Percentiles rank a stretch among this genome's conserved stretches.
These are phyloP conservation scores for Proisotoma minuta DNA, from an alignment of 2,888 invertebrate genomes.

Conservation along the genomic window DNA sequence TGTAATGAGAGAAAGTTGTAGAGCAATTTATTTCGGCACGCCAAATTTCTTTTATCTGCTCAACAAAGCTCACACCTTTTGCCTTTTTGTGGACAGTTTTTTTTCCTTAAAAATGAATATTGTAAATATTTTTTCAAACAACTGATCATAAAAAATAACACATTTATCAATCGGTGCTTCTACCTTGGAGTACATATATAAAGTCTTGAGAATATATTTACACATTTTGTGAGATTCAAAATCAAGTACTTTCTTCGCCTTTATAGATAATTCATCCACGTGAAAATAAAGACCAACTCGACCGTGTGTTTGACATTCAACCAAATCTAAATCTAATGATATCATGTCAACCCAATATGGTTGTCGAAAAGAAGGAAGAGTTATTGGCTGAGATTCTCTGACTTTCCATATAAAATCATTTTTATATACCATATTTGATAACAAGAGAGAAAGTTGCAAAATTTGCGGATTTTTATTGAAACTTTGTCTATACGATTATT, in stretches of 20 bases:
- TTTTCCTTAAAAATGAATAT: no score
- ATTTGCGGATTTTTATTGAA: slow-evolving; percentile 19
- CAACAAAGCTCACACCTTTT: no score
- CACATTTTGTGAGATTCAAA: no score
- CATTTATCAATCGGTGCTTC: no score
- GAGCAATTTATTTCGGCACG: not conserved
- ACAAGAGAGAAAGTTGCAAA: slow-evolving; percentile 13
- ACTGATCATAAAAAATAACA: no score
- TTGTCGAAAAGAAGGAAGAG: not conserved
- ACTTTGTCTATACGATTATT: slow-evolving; percentile 15
- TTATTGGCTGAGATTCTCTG: slow-evolving; percentile 7
- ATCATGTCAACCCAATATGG: slow-evolving; percentile 15
- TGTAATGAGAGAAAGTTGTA: no score
- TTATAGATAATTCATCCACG: no score
- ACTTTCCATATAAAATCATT: not conserved
- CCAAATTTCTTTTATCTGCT: not conserved
- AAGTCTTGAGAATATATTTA: no score
- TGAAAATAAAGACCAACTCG: slow-evolving; percentile 12
- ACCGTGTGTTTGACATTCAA: slow-evolving; percentile 11
- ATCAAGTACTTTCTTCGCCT: no score
- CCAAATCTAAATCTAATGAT: slow-evolving; percentile 18
- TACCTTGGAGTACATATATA: no score
- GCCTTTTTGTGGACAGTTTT: no score
- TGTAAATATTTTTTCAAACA: no score
- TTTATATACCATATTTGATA: not conserved